Percentiles rank a stretch among this genome's conserved stretches.
Evolutionary conservation across 2,797 vertebrate genomes (phyloP).

Genomic region (Eidolon dupreanum): DNA sequence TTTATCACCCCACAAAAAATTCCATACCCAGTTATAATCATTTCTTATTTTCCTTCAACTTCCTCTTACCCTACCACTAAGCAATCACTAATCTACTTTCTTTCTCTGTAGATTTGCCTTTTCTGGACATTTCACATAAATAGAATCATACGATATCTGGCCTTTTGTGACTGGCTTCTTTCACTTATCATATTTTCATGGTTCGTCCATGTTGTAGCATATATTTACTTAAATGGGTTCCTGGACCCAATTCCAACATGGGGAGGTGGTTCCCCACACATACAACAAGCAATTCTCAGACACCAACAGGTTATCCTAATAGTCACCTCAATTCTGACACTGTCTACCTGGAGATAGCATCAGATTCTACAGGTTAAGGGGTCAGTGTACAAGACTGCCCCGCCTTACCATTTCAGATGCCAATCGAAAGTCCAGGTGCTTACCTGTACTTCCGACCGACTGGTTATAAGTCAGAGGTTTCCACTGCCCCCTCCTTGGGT

Average conservation of each 20-base stretch:
- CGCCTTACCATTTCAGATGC: neutral
- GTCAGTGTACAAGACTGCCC: neutral
- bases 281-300: neutral
- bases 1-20: neutral
- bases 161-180: neutral
- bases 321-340: neutral
- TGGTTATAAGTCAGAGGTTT: neutral
- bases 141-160: neutral
- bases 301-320: neutral
- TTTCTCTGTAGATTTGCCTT: neutral
- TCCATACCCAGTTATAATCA: neutral
- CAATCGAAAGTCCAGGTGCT: neutral
- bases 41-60: neutral
- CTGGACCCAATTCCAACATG: neutral
- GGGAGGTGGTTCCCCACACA: neutral
- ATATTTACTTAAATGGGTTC: neutral
- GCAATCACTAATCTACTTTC: neutral
- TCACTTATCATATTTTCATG: neutral
- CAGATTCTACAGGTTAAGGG: neutral
- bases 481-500: neutral
- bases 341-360: neutral
- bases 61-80: neutral
- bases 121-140: neutral
- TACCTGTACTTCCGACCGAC: neutral
- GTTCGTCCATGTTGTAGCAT: neutral